Evolutionary conservation across 2,888 invertebrate genomes (phyloP).

Genomic region (Xanthia togata): DNA sequence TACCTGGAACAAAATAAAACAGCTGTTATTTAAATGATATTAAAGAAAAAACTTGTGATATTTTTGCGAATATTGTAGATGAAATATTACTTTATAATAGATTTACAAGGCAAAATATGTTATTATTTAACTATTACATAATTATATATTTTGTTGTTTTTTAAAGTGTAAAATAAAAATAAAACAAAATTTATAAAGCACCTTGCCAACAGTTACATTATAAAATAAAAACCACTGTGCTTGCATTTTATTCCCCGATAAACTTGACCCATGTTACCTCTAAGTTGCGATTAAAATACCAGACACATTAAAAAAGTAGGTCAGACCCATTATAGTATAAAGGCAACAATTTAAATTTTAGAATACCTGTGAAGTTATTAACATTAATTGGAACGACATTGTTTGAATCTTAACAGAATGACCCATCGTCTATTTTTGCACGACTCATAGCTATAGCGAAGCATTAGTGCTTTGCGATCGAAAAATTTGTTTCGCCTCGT

Average conservation of each 20-base stretch:
- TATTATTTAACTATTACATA: not conserved
- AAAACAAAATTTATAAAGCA: not conserved
- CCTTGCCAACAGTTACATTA: too few relatives aligned
- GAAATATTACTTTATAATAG: not conserved
- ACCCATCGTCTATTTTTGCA: slow-evolving; percentile 1
- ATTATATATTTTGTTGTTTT: not conserved
- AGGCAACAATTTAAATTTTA: slow-evolving; percentile 21
- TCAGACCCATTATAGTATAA: slow-evolving; percentile 20
- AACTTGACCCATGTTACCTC: slow-evolving; percentile 1
- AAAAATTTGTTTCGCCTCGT: too few relatives aligned
- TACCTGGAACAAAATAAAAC: slow-evolving; percentile 65
- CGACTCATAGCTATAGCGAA: too few relatives aligned
- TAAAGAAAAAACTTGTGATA: not conserved
- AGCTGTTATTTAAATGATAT: slow-evolving; percentile 35
- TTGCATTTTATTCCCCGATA: slow-evolving; percentile 8
- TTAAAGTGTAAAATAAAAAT: not conserved
- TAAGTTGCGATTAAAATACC: slow-evolving; percentile 20
- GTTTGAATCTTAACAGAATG: slow-evolving; percentile 31
- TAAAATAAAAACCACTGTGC: not conserved
- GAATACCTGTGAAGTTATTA: slow-evolving; percentile 18
- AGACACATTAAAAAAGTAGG: slow-evolving; percentile 38
- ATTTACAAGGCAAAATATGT: too few relatives aligned
- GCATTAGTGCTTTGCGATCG: too few relatives aligned
- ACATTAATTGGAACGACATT: slow-evolving; percentile 33
- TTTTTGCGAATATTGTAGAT: not conserved